Percentiles rank a stretch among this genome's conserved stretches.
Evolutionary conservation across 2,797 vertebrate genomes (phyloP).

Genomic region (Phoxinus dragarum): DNA sequence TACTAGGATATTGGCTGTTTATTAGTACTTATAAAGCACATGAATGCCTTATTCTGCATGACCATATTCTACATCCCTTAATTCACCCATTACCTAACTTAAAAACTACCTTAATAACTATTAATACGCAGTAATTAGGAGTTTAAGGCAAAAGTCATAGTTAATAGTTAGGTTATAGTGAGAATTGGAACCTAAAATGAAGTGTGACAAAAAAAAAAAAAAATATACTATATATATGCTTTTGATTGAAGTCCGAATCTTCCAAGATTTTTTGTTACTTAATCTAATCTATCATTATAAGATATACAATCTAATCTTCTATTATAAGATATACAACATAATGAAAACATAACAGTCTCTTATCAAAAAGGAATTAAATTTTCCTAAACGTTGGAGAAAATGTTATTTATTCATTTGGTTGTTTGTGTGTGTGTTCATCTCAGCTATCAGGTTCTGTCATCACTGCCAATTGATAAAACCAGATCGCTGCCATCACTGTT

Average conservation of each 20-base stretch:
- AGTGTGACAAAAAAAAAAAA: too few species aligned
- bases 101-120: too few species aligned
- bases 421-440: constrained; percentile 53
- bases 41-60: too few species aligned
- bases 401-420: constrained; percentile 42
- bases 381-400: constrained; percentile 7
- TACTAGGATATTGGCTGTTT: too few species aligned
- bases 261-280: neutral
- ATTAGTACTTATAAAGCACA: too few species aligned
- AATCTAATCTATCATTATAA: neutral
- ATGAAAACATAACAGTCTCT: neutral
- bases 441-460: constrained; percentile 88
- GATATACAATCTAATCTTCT: neutral
- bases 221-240: neutral
- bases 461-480: constrained; percentile 89
- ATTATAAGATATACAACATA: neutral
- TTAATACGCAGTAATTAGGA: too few species aligned
- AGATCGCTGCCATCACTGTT: constrained; percentile 89
- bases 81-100: too few species aligned
- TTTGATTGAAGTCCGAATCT: neutral
- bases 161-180: too few species aligned
- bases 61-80: too few species aligned
- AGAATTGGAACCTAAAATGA: too few species aligned
- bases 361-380: constrained; percentile 1
- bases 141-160: too few species aligned